Evolutionary conservation across 1,140 invertebrate species (phyloP), one percentile per base, ranked within the genome.

Genomic region (Drosophila insularis): DNA sequence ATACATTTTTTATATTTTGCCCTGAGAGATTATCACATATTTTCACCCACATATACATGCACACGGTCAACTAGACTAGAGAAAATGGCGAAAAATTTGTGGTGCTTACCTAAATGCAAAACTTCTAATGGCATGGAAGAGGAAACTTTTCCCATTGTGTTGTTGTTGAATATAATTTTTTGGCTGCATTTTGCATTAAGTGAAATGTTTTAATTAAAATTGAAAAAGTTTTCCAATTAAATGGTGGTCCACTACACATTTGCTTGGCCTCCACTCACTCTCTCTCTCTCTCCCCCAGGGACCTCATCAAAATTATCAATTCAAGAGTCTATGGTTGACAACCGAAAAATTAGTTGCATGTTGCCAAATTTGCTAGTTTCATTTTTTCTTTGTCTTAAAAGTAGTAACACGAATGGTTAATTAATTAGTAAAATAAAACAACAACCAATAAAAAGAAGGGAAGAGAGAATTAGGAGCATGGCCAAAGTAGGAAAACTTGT

Each of bases 191-290:
- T 87, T 87, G 84, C 84, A 89, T 87, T 87, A 79, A 87, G 82
- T 72, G 68, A 87, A 87, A 82, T 87, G 79, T 82, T 87, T 85
- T 89, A 89, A 89, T 89, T 89, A 89, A 89, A 89, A 89, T 78
- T 77, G 85, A 73, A 89, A 89, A 89, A 89, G 54, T 89, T 89
- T 89, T 89, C 80, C 85, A 89, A 89, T 89, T 89, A 82, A 73
- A 81, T 50, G 69, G 63, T 71, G 70, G 53, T 73, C 39, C 31
- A 67, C 56, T 67, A 60, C 43, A 60, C 61, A 53, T 59, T 55
- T 50, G 17, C 35, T 13, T 37, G 35, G 35, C 11, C 35, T 7
- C 43, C 43, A 13, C 13, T 17, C 19, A 55, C 54, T 31, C 17
- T 8, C 35, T 13, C 2, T 7, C 14, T n/a, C 39, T 21, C 31